A percentile compares a stretch with the other conserved stretches of the same genome.
phyloP scores from a whole-genome alignment of 2,113 vertebrate genomes.

The Calyptommatus sinebrachiatus region DNA sequence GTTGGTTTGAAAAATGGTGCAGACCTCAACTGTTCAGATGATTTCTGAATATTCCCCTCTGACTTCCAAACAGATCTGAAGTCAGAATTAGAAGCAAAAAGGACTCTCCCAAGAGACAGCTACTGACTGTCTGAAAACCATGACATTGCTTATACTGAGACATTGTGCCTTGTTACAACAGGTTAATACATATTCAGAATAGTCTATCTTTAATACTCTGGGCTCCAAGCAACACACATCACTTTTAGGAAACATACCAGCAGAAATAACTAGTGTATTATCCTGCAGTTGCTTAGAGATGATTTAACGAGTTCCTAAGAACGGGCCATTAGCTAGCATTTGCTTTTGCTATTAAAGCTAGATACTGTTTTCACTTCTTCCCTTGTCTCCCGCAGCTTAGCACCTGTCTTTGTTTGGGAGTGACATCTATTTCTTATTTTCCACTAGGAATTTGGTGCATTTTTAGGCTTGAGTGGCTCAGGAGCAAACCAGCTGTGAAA shows the following conservation, averaged over 20 bases:
- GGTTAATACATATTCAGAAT: slow-evolving; percentile 70
- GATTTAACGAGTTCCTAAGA: slow-evolving; percentile 97
- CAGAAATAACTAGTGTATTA: slow-evolving; percentile 87
- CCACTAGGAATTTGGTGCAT: slow-evolving; percentile 98
- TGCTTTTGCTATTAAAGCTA: slow-evolving; percentile 99
- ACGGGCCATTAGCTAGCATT: slow-evolving; percentile 92
- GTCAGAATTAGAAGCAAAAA: slow-evolving; percentile 43
- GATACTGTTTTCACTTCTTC: slow-evolving; percentile 85
- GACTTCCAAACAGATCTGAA: slow-evolving; percentile 56
- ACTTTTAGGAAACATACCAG: slow-evolving; percentile 87
- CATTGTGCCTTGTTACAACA: slow-evolving; percentile 67
- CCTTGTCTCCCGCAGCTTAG: slow-evolving; percentile 88
- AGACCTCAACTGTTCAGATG: slow-evolving; percentile 60
- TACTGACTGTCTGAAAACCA: slow-evolving; percentile 46
- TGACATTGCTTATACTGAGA: slow-evolving; percentile 48
- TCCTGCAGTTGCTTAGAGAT: slow-evolving; percentile 86
- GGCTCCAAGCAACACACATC: slow-evolving; percentile 73
- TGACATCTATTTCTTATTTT: slow-evolving; percentile 99
- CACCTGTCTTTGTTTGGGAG: slow-evolving; percentile 98
- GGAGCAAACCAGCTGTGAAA: slow-evolving; percentile 99
- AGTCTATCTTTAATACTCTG: slow-evolving; percentile 67
- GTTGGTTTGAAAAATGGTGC: background rate
- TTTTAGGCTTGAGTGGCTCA: slow-evolving; percentile 99
- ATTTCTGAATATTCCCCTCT: slow-evolving; percentile 59
- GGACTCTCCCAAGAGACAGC: slow-evolving; percentile 32